Base-by-base conservation (phyloP, 2,797 vertebrate genomes). In the Pangasius mekongensis region DNA sequence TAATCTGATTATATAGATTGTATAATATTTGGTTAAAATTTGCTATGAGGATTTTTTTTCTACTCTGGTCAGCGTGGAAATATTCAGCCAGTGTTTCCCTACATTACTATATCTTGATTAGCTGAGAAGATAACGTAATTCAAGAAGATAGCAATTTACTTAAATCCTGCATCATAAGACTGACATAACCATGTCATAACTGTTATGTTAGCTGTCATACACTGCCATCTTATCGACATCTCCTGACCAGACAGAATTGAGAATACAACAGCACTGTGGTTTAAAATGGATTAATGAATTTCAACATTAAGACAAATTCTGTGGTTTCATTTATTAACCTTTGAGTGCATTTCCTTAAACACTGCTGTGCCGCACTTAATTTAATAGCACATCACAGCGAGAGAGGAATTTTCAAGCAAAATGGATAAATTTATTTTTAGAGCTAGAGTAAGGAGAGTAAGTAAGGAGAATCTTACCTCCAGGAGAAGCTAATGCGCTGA, bases 381-480 rank as follows among this genome's bases (percentile, higher is more conserved):
- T 67, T 80, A 80, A 66, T 33, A n/a, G 0, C 22, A 36, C 52
- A 22, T 24, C 18, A 58, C 52, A 64, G 78, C 78, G 0, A 60
- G 56, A 39, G 22, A 62, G 58, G 13, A 83, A 62, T 27, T 36
- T 10, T 80, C 36, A 8, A 39, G 43, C 36, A 6, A 47, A 22
- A 24, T 14, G 22, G 11, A 11, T 36, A 60, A 64, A 62, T 62
- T 0, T 4, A 83, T 43, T 47, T 56, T 47, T n/a, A 64, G 30
- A 47, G 24, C 58, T 18, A 47, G 20, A 81, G 43, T 43, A 5
- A 16, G 30, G 13, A 49, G 66, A 8, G 49, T 47, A 49, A 83
- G 13, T 30, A 66, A 9, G 8, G 60, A 33, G 90, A 93, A 90
- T 86, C 91, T 43, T 87, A 96, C 95, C 95, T 96, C 93, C 90